Evolutionary conservation across 2,797 vertebrate genomes (phyloP).

Genomic region (Sebastes steindachneri): DNA sequence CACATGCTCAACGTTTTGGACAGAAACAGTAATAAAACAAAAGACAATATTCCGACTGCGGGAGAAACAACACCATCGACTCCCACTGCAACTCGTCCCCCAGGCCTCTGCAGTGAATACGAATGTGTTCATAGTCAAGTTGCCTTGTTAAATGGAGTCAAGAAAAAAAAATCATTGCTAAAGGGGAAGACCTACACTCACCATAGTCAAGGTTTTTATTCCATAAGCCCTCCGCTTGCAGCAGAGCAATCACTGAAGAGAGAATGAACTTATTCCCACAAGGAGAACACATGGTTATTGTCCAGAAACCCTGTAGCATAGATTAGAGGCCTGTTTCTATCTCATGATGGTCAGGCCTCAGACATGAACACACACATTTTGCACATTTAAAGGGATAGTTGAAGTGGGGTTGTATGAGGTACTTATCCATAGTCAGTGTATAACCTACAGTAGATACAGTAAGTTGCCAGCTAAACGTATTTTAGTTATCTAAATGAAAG

Average conservation of each 20-base stretch:
- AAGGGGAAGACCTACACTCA: constrained; percentile 57
- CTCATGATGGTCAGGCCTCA: constrained; percentile 24
- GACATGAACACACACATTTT: constrained; percentile 16
- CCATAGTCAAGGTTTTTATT: constrained; percentile 56
- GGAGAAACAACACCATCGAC: constrained; percentile 19
- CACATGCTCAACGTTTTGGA: background rate
- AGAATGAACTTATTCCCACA: constrained; percentile 26
- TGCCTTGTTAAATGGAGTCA: constrained; percentile 45
- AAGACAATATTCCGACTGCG: constrained; percentile 13
- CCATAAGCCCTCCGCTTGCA: constrained; percentile 5
- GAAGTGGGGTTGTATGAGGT: too few species aligned
- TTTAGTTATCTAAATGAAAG: too few species aligned
- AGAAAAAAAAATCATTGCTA: constrained; percentile 34
- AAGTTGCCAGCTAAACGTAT: rapidly evolving
- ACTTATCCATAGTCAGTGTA: too few species aligned
- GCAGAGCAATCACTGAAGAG: constrained; percentile 13
- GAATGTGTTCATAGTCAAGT: constrained; percentile 42
- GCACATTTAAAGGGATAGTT: background rate
- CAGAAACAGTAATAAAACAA: constrained; percentile 19
- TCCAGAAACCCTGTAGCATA: constrained; percentile 23
- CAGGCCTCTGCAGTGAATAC: constrained; percentile 36
- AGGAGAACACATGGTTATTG: background rate
- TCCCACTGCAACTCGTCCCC: constrained; percentile 15
- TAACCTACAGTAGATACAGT: too few species aligned
- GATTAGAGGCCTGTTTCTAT: constrained; percentile 11